Evolutionary conservation across 2,888 invertebrate species (phyloP).

Genomic region (Pristionchus maxplancki): DNA sequence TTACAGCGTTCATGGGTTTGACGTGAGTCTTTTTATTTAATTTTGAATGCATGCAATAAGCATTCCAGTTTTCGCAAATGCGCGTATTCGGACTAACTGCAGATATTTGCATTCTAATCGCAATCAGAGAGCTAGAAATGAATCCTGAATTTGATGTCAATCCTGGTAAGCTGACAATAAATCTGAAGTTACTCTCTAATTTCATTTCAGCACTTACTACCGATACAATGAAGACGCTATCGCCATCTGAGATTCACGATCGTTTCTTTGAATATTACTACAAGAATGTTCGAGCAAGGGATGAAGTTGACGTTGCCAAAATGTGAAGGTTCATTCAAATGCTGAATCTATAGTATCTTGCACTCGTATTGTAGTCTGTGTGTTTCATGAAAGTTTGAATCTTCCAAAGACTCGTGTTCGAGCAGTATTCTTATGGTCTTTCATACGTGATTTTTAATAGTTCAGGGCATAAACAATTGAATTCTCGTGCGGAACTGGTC

Average conservation of each 20-base stretch:
- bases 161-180: neutral
- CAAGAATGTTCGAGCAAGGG: neutral
- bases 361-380: no score
- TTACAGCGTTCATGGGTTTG: neutral
- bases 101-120: slow-evolving; percentile 14
- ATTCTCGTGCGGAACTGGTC: no score
- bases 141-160: slow-evolving; percentile 28
- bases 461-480: no score
- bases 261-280: neutral
- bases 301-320: neutral
- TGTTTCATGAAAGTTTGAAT: no score
- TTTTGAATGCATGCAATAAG: neutral
- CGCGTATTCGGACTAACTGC: slow-evolving; percentile 15
- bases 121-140: neutral
- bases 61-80: neutral
- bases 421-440: no score
- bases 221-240: neutral
- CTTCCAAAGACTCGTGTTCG: no score
- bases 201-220: neutral
- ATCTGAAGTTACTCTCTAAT: no score
- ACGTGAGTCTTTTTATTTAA: neutral
- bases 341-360: no score
- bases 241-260: neutral
- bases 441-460: no score
- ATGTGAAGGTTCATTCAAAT: no score